Conservation (phyloP, 1,140 invertebrate genomes). For the Solenopsis fugax region DNA sequence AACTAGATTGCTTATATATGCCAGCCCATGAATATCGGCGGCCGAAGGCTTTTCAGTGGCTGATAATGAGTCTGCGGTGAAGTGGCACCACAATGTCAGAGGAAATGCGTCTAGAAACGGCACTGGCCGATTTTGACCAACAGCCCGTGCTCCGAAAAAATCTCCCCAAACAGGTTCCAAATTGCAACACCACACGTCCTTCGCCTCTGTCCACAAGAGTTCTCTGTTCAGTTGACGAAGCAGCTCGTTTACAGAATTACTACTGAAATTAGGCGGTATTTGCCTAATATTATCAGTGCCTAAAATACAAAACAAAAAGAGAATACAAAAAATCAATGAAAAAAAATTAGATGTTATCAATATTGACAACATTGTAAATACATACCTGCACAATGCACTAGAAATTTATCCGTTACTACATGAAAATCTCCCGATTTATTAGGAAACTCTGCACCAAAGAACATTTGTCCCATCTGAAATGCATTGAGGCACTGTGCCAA, state of each 20-base stretch:
- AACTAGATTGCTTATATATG: constrained; percentile 92
- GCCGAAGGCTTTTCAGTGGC: constrained; percentile 15
- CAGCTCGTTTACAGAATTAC: constrained; percentile 85
- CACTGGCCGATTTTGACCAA: constrained; percentile 91
- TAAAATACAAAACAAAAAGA: constrained; percentile 73
- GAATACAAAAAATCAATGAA: constrained; percentile 73
- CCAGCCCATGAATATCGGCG: constrained; percentile 90
- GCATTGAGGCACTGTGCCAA: constrained; percentile 91
- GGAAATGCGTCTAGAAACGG: constrained; percentile 97
- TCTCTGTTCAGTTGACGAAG: constrained; percentile 87
- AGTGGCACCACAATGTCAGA: constrained; percentile 92
- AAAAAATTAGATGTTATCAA: constrained; percentile 15
- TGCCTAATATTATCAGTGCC: constrained; percentile 87
- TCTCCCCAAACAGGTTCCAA: constrained; percentile 97
- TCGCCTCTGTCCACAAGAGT: constrained; percentile 93
- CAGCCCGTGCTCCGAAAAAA: constrained; percentile 93
- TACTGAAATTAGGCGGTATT: constrained; percentile 82
- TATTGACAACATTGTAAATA: constrained; percentile 36
- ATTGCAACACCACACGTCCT: constrained; percentile 95
- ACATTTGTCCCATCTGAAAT: constrained; percentile 91
- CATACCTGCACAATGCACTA: constrained; percentile 91
- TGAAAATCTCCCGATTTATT: constrained; percentile 89
- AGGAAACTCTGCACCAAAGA: constrained; percentile 92
- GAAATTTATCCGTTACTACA: constrained; percentile 91
- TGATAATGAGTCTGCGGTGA: constrained; percentile 80